phyloP scores from a whole-genome alignment of 1,140 invertebrate genomes.

The Lordiphosa collinella region DNA sequence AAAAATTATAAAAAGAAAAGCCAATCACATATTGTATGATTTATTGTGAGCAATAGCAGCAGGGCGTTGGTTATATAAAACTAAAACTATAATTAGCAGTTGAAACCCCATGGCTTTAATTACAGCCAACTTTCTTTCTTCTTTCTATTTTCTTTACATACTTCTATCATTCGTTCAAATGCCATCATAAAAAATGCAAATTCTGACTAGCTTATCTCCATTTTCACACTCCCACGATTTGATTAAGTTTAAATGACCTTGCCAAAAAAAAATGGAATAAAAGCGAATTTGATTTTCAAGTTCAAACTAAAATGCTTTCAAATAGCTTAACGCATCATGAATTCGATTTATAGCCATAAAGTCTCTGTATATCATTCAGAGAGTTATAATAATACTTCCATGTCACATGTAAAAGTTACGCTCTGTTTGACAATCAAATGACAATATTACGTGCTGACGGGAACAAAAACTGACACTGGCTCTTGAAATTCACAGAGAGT shows the following conservation, averaged over 20 bases:
- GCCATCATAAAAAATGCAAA: conserved; percentile 60
- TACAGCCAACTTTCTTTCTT: no score
- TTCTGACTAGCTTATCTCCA: conserved; percentile 25
- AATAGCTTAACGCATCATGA: conserved; percentile 61
- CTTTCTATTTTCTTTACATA: no score
- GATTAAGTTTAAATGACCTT: conserved; percentile 34
- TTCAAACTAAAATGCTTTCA: conserved; percentile 60
- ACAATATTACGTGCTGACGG: conserved; percentile 26
- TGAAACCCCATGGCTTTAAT: no score
- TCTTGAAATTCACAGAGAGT: conserved; percentile 38
- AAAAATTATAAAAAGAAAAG: no score
- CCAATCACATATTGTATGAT: no score
- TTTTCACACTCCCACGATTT: conserved; percentile 16
- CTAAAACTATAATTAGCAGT: no score
- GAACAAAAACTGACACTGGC: conserved; percentile 17
- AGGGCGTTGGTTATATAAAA: conserved; percentile 24
- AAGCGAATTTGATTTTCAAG: conserved; percentile 51
- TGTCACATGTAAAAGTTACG: conserved; percentile 65
- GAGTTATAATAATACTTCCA: conserved; percentile 32
- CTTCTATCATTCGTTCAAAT: conserved; percentile 21
- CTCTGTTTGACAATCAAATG: conserved; percentile 61
- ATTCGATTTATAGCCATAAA: conserved; percentile 56
- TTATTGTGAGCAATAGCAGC: conserved; percentile 19
- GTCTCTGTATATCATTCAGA: conserved; percentile 25
- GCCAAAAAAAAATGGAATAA: conserved; percentile 1